Evolutionary conservation across 2,113 vertebrate genomes (phyloP), one percentile per base, ranked within the genome.

Genomic region (Centropristis striata): DNA sequence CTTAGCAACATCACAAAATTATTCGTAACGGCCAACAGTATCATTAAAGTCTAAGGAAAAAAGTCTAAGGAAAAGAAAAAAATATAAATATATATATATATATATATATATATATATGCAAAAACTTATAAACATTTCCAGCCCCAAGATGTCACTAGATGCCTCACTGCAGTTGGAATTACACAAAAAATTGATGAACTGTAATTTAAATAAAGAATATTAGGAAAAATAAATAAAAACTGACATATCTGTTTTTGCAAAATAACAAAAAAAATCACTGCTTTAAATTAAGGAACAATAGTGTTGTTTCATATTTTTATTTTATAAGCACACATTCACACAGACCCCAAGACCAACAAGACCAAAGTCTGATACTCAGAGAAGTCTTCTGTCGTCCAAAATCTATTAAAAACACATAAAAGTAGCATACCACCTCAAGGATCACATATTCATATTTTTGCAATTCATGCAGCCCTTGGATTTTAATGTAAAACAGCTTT

Each of bases 91-190:
- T n/a, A n/a, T n/a, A n/a, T n/a, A n/a, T n/a, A n/a, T n/a, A n/a
- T n/a, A n/a, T n/a, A n/a, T n/a, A n/a, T n/a, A n/a, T n/a, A n/a
- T n/a, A n/a, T n/a, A n/a, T n/a, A n/a, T n/a, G n/a, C 12, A 18
- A 15, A 54, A 54, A 15, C 3, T 27, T 9, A 18, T 3, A 25
- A 23, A 25, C 11, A 23, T 14, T 51, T 13, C 16, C 50, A 32
- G 53, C 53, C 32, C 67, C 32, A 60, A 28, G 44, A 69, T 77
- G 44, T 51, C 64, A 51, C 44, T 23, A 2, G 11, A 63, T n/a
- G 50, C 49, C 58, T 71, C 39, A 27, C n/a, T 12, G 63, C 21
- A 25, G 21, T 3, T 15, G 27, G 51, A 21, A 57, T 57, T 71
- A 71, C 32, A 21, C 39, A 25, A 58, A 67, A 13, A 57, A 42